phyloP scores from a whole-genome alignment of 2,888 invertebrate species.

The Chorisops tibialis region DNA sequence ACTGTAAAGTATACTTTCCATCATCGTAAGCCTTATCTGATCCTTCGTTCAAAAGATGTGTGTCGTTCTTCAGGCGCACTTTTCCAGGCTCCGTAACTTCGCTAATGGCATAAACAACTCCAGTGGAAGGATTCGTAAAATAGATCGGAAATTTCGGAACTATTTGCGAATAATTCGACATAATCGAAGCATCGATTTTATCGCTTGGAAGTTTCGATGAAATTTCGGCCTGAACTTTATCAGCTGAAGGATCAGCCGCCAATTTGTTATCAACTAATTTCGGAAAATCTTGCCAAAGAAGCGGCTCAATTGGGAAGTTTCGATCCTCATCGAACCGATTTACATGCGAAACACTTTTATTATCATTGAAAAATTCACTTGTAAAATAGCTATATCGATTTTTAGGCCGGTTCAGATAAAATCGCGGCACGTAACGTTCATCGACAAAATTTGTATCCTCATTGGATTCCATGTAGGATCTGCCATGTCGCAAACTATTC shows the following conservation, averaged over 20 bases:
- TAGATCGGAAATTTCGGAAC: constrained; percentile 42
- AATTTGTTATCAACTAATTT: constrained; percentile 10
- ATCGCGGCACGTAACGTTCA: constrained; percentile 6
- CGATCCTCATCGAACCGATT: background rate
- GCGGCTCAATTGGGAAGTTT: background rate
- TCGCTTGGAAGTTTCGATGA: background rate
- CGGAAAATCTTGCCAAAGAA: constrained; percentile 15
- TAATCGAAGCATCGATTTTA: background rate
- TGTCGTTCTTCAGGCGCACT: background rate
- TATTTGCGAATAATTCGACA: constrained; percentile 10
- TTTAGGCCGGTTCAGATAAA: constrained; percentile 12
- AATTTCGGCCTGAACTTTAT: background rate
- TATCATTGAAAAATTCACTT: background rate
- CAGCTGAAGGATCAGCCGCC: background rate
- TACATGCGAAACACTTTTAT: background rate
- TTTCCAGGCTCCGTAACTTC: constrained; percentile 37
- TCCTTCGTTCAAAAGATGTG: constrained; percentile 11
- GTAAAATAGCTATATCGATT: constrained; percentile 11
- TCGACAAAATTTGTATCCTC: background rate
- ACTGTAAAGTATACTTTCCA: constrained; percentile 11
- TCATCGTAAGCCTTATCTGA: background rate
- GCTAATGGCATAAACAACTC: constrained; percentile 47
- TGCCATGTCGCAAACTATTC: background rate
- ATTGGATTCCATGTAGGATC: constrained; percentile 2
- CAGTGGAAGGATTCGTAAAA: constrained; percentile 48